phyloP scores from a whole-genome alignment of 2,113 vertebrate species.

The Albula glossodonta region DNA sequence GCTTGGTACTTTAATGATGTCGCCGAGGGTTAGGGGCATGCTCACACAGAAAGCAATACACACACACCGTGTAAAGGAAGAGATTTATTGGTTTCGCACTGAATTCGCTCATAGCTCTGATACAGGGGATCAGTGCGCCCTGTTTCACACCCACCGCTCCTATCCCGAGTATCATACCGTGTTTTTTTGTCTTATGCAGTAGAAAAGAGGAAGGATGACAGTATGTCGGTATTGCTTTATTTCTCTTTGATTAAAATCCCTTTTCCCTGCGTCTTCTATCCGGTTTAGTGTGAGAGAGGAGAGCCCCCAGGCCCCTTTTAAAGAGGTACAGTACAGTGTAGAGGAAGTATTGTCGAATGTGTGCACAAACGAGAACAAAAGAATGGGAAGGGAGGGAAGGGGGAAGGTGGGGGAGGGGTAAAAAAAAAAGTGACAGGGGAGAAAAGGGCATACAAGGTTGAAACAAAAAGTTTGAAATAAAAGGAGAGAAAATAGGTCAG shows the following conservation, averaged over 20 bases:
- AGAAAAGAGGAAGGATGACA: conserved; percentile 83
- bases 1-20: not conserved
- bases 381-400: conserved; percentile 26
- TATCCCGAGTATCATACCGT: conserved; percentile 54
- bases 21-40: not conserved
- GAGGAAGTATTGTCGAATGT: conserved; percentile 73
- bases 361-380: conserved; percentile 62
- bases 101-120: conserved; percentile 93
- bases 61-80: conserved; percentile 73
- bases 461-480: conserved; percentile 54
- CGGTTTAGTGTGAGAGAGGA: conserved; percentile 59
- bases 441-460: conserved; percentile 45
- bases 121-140: conserved; percentile 85
- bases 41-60: conserved; percentile 38
- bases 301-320: conserved; percentile 70
- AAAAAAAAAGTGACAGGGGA: conserved; percentile 42
- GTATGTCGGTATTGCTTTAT: conserved; percentile 93
- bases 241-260: conserved; percentile 76
- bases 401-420: conserved; percentile 1
- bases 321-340: conserved; percentile 73
- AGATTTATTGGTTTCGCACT: conserved; percentile 96
- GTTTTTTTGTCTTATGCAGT: conserved; percentile 74
- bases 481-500: conserved; percentile 17
- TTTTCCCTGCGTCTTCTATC: conserved; percentile 62
- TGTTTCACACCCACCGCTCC: conserved; percentile 67